A percentile compares a stretch with the other conserved stretches of the same genome.
Evolutionary conservation across 2,113 vertebrate genomes (phyloP).

Genomic region (Butorides virescens): DNA sequence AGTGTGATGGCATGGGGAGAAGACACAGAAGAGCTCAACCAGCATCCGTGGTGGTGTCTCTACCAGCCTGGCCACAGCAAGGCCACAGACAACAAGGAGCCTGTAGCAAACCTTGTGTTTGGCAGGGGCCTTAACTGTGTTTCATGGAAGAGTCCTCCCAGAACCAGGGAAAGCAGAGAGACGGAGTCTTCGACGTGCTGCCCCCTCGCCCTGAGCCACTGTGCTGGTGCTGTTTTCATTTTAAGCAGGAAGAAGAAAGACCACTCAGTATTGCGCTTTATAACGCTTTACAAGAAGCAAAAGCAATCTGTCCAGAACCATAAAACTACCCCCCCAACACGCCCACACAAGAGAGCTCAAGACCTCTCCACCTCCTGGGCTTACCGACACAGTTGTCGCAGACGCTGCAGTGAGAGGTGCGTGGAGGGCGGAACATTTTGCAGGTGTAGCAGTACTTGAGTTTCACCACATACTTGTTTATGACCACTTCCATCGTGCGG

Average conservation of each 20-base stretch:
- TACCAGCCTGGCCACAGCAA: background rate
- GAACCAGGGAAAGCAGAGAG: background rate
- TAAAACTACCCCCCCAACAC: rapidly evolving
- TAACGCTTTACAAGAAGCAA: background rate
- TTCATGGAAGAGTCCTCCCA: background rate
- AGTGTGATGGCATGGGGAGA: no score
- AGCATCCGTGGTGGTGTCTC: rapidly evolving
- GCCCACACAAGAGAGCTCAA: rapidly evolving
- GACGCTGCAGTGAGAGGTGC: constrained; percentile 95
- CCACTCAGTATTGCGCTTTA: background rate
- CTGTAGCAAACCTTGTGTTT: background rate
- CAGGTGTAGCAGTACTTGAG: constrained; percentile 98
- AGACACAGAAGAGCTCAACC: background rate
- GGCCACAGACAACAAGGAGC: background rate
- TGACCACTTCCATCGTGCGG: constrained; percentile 90
- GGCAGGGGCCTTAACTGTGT: background rate
- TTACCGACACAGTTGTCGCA: constrained; percentile 98
- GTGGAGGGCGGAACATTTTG: constrained; percentile 94
- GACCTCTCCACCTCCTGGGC: background rate
- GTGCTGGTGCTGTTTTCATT: background rate
- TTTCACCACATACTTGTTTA: constrained; percentile 93
- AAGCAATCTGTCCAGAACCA: background rate
- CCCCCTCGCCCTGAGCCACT: background rate
- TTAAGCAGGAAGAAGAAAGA: background rate
- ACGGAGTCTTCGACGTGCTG: rapidly evolving